Evolutionary conservation across 1,140 invertebrate species (phyloP), one percentile per base, ranked within the genome.

Genomic region (Aporrectodea caliginosa): DNA sequence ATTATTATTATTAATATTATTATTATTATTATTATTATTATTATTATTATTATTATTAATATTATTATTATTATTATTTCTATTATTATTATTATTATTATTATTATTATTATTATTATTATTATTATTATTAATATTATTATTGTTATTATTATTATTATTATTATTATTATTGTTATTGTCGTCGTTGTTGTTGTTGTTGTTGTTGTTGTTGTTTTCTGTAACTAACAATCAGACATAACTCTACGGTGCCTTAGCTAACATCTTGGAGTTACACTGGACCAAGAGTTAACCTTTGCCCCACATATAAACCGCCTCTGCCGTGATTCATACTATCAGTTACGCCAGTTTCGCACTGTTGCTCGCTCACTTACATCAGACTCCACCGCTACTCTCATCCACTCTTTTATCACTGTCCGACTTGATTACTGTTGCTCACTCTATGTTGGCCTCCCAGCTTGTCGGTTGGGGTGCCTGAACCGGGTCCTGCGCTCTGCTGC

Each of bases 1-100:
- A 58, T 58, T 58, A 58, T 58, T 58, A 58, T 58, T 58, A 58
- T 58, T 58, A 58, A 12, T 58, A 58, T 58, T 58, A 58, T 58
- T 58, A 58, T 58, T 58, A 58, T 58, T 58, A 58, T 58, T 58
- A 58, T 58, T 58, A 58, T 58, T 58, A 58, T 58, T 58, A 58
- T 58, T 58, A 58, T 58, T 58, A 58, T 58, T 58, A 58, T 58
- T 58, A 58, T 58, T 58, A 58, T 58, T 58, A 58, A 12, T 58
- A 58, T 58, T 58, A 58, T 58, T 58, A 58, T 58, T 58, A 58
- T 58, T 58, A 58, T 58, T 58, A 58, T 58, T 58, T 12, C 22
- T 58, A 58, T 58, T 58, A 58, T 58, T 58, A 58, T 58, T 58
- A 58, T 58, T 58, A 58, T 58, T 58, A 58, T 58, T 58, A 58